Evolutionary conservation across 2,113 vertebrate species (phyloP).

Genomic region (Gobio gobio): DNA sequence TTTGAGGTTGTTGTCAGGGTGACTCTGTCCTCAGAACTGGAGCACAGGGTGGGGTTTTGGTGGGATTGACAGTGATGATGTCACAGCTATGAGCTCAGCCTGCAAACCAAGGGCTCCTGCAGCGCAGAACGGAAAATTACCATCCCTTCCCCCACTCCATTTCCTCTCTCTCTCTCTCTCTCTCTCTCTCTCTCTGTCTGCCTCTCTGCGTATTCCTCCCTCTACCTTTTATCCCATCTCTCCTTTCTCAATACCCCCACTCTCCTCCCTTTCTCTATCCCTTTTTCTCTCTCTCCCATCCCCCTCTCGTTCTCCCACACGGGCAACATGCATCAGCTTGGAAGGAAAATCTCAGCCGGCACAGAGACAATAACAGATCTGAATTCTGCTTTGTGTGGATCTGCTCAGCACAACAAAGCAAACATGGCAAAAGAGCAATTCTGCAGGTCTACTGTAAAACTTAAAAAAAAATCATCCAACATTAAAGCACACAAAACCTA

Average conservation of each 20-base stretch:
- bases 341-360: conserved; percentile 21
- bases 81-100: conserved; percentile 59
- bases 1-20: neutral
- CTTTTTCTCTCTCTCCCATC: neutral
- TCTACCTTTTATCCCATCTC: conserved; percentile 40
- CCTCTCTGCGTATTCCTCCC: neutral
- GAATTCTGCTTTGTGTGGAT: conserved; percentile 2
- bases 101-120: conserved; percentile 66
- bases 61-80: conserved; percentile 64
- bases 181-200: neutral
- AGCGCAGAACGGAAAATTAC: conserved; percentile 77
- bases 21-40: neutral
- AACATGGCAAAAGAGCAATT: neutral
- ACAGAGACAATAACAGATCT: conserved; percentile 29
- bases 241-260: conserved; percentile 17
- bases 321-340: conserved; percentile 58
- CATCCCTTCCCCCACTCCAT: conserved; percentile 73
- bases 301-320: conserved; percentile 26
- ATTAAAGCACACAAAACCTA: no score
- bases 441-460: neutral
- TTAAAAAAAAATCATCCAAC: no score
- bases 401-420: conserved; percentile 9
- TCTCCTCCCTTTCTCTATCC: neutral
- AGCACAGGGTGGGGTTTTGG: conserved; percentile 47
- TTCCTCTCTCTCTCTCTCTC: neutral